Conservation (phyloP, 2,797 vertebrate species). For the Arnoldichthys spilopterus region DNA sequence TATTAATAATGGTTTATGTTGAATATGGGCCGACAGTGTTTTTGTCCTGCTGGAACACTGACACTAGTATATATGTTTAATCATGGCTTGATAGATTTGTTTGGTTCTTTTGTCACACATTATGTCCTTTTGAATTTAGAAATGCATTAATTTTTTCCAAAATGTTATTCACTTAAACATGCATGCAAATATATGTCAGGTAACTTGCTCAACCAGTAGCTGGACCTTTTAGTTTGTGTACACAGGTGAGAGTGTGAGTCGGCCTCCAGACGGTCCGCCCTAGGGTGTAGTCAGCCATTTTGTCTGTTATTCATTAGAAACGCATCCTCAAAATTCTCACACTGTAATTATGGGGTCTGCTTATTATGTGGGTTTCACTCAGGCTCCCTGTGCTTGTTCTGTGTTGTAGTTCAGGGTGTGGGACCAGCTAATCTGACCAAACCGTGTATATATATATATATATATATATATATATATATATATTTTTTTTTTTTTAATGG, state of each 20-base stretch:
- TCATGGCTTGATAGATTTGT: too few species aligned
- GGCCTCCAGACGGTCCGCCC: not conserved
- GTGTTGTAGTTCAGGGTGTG: not conserved
- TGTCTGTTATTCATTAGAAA: not conserved
- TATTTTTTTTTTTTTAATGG: too few species aligned
- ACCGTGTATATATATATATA: not conserved
- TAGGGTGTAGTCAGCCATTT: conserved; percentile 14
- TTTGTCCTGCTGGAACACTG: too few species aligned
- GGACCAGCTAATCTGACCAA: not conserved
- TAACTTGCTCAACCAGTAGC: conserved; percentile 15
- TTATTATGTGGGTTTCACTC: not conserved
- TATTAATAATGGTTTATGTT: too few species aligned
- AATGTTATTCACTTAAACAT: not conserved
- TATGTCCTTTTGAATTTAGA: not conserved
- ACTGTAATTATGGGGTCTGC: too few species aligned
- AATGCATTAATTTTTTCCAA: not conserved
- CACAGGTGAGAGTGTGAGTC: not conserved
- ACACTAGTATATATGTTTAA: too few species aligned
- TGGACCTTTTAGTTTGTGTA: not conserved
- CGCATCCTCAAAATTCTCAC: too few species aligned
- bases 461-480: too few species aligned
- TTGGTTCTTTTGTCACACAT: too few species aligned
- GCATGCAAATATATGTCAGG: not conserved
- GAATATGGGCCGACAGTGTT: too few species aligned
- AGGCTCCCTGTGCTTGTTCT: not conserved